Base-by-base conservation (phyloP, 2,888 invertebrate genomes). In the Caenorhabditis angaria region DNA sequence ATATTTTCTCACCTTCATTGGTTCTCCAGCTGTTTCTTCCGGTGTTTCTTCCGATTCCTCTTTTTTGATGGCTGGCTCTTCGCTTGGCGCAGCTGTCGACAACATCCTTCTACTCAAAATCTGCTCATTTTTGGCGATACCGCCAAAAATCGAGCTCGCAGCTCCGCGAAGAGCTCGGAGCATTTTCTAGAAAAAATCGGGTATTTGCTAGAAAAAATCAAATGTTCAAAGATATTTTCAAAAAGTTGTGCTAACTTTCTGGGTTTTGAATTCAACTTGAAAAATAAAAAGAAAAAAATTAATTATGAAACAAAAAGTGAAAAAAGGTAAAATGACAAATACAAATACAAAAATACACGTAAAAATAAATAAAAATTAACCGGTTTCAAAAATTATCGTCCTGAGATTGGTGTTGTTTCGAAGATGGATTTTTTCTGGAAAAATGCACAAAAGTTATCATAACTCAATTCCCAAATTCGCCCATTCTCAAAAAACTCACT, bases 111-210 rank as follows among this genome's bases (percentile, higher is more conserved):
- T 61, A 12, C 28, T 4, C 12, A 47, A 20, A 28, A 32, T 18
- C 6, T 2, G n/a, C 35, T 62, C 66, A 32, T 71, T 62, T 25
- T 32, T 54, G 41, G 32, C 47, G 6, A 66, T 60, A 5, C 57
- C 61, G 4, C 59, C 51, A 20, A 59, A 47, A 27, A 71, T 53
- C 18, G 66, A 50, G 12, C 64, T 58, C 14, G 64, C 64, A n/a
- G 67, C 71, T 51, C 71, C 67, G 25, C 67, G 71, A 27, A 71
- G 56, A 22, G 71, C 71, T 61, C 67, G 47, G 47, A 71, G 41
- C 71, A 71, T 71, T 67, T 71, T n/a, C n/a, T n/a, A n/a, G n/a
- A n/a, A n/a, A n/a, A n/a, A 63, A 22, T 29, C 47, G 24, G 51
- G 24, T 22, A 20, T 35, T 6, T 35, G 6, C 35, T 18, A 24